Evolutionary conservation across 2,113 vertebrate genomes (phyloP).

Genomic region (Leptosomus discolor): DNA sequence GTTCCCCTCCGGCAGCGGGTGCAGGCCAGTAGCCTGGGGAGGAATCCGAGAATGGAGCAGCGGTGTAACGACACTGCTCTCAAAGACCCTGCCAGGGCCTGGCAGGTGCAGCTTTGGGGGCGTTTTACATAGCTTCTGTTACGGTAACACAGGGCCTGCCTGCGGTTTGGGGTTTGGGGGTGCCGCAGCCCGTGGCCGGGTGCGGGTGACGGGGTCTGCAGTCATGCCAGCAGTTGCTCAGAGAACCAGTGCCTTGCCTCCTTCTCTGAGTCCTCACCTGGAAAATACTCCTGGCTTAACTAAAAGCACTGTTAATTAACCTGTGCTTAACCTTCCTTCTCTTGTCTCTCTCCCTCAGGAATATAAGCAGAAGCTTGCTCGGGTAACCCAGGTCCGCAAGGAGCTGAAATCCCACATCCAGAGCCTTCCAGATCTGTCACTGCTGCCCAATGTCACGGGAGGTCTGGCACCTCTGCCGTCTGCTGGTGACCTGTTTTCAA

Average conservation of each 20-base stretch:
- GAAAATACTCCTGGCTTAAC: neutral
- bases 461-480: slow-evolving; percentile 95
- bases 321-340: neutral
- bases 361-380: slow-evolving; percentile 96
- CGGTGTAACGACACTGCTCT: neutral
- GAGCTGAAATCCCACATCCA: slow-evolving; percentile 99
- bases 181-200: neutral
- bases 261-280: neutral
- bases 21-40: neutral
- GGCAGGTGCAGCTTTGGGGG: neutral
- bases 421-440: slow-evolving; percentile 94
- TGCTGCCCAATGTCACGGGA: slow-evolving; percentile 93
- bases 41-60: neutral
- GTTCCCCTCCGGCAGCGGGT: neutral
- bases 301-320: neutral
- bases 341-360: slow-evolving; percentile 78
- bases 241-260: neutral
- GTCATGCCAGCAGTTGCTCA: neutral
- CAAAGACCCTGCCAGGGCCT: neutral
- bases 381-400: slow-evolving; percentile 96
- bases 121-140: neutral
- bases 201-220: neutral
- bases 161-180: neutral
- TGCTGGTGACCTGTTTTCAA: slow-evolving; percentile 97
- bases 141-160: neutral